Percentiles rank a stretch among this genome's conserved stretches.
Evolutionary conservation across 2,113 vertebrate species (phyloP).

Genomic region (Proterorhinus semilunaris): DNA sequence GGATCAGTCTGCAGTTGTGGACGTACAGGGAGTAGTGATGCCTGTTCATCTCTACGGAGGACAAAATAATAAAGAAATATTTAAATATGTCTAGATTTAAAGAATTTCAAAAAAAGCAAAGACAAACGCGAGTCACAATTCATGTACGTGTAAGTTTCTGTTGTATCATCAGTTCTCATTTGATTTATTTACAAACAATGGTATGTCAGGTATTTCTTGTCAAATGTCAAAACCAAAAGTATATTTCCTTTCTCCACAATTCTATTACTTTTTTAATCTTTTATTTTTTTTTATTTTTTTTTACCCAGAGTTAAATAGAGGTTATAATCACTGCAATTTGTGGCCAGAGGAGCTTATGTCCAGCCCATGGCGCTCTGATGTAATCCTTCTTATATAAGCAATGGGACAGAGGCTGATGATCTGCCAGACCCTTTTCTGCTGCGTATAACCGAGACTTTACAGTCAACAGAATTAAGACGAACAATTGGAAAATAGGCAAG

Average conservation of each 20-base stretch:
- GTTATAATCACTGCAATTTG: slow-evolving; percentile 23
- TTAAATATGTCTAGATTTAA: background rate
- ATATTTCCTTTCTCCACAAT: no score
- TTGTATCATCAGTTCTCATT: no score
- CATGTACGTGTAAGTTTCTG: no score
- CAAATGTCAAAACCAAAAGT: no score
- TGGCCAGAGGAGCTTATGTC: slow-evolving; percentile 37
- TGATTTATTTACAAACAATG: no score
- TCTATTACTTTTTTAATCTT: background rate
- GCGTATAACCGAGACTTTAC: slow-evolving; percentile 38
- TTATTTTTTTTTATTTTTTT: background rate
- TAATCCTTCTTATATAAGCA: slow-evolving; percentile 72
- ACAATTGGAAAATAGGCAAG: slow-evolving; percentile 14
- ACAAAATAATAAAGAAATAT: slow-evolving; percentile 4
- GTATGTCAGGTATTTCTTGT: no score
- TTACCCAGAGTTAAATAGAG: slow-evolving; percentile 3
- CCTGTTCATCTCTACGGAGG: slow-evolving; percentile 88
- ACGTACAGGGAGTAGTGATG: slow-evolving; percentile 92
- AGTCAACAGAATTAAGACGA: slow-evolving; percentile 49
- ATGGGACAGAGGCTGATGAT: slow-evolving; percentile 48
- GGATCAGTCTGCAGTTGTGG: slow-evolving; percentile 90
- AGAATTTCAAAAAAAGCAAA: no score
- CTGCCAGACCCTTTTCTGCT: slow-evolving; percentile 19
- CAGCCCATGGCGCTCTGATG: slow-evolving; percentile 39
- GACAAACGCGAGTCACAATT: no score